Base-by-base conservation (phyloP, 1,140 invertebrate species). In the Plutomurus gul region DNA sequence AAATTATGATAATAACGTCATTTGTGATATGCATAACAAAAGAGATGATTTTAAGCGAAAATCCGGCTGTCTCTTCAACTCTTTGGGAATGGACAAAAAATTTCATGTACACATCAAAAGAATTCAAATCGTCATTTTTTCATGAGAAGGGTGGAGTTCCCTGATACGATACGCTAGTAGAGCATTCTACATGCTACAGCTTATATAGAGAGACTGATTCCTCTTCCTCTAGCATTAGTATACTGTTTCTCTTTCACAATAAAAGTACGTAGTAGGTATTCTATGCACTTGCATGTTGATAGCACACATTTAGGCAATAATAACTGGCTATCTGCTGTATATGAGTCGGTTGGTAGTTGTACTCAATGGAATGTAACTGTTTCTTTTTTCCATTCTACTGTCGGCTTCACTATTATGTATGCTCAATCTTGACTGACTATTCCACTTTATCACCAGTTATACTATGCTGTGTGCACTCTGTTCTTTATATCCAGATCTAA, bases 1-100 rank as follows among this genome's bases (percentile, higher is more conserved):
- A 77, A 81, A 78, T 81, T 81, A 81, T 81, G 71, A 78, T 81
- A 81, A 81, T 81, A 73, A 75, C 73, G 72, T 78, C 76, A 75
- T 79, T 80, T 80, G 60, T 76, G 75, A 76, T 80, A 76, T 79
- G 74, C 78, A 79, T 79, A 71, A 79, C 78, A 79, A 79, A 79
- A 56, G 60, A 74, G 60, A 60, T 73, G 72, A 71, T 79, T 79
- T 79, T 79, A 79, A 75, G 78, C 75, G 70, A 80, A 80, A 76
- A 76, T 80, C 79, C 79, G 39, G 74, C 78, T 79, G 73, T 71
- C 79, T 73, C 60, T 77, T 74, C 51, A 70, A 33, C 76, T 77
- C 56, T 65, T 65, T 65, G 56, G 56, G 56, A 65, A 65, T 33
- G 56, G 56, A 65, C 56, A 65, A 65, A 65, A 65, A 65, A 65